Conservation (phyloP, 1,140 invertebrate genomes). For the Drosophila auraria region DNA sequence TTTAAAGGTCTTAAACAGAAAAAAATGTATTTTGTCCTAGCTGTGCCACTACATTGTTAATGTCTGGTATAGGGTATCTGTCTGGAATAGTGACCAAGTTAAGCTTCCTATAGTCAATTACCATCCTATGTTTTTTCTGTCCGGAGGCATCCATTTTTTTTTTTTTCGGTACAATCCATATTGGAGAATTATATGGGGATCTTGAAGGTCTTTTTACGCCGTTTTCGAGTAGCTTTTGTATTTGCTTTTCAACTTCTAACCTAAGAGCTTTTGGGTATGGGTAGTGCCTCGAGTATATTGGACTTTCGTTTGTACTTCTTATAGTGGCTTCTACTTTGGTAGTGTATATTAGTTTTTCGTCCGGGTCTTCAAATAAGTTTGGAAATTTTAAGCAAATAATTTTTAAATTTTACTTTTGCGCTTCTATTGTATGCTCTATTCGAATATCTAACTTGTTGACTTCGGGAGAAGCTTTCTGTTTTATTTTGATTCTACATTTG, state of each 20-base stretch:
- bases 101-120: background rate
- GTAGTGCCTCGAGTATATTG: background rate
- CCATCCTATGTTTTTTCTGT: slow-evolving; percentile 2
- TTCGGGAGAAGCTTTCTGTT: too few relatives aligned
- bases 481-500: too few relatives aligned
- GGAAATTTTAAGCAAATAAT: too few relatives aligned
- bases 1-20: background rate
- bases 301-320: background rate
- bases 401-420: too few relatives aligned
- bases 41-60: too few relatives aligned
- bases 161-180: background rate
- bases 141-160: background rate
- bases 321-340: too few relatives aligned
- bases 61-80: background rate
- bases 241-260: background rate
- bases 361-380: too few relatives aligned
- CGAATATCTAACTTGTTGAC: too few relatives aligned
- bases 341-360: too few relatives aligned
- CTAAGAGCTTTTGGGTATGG: background rate
- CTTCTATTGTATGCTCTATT: too few relatives aligned
- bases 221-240: background rate
- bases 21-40: background rate
- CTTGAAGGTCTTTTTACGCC: background rate
- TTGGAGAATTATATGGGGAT: background rate
- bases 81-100: background rate